Evolutionary conservation across 2,888 invertebrate species (phyloP), one percentile per base, ranked within the genome.

Genomic region (Alentia gelatinosa): DNA sequence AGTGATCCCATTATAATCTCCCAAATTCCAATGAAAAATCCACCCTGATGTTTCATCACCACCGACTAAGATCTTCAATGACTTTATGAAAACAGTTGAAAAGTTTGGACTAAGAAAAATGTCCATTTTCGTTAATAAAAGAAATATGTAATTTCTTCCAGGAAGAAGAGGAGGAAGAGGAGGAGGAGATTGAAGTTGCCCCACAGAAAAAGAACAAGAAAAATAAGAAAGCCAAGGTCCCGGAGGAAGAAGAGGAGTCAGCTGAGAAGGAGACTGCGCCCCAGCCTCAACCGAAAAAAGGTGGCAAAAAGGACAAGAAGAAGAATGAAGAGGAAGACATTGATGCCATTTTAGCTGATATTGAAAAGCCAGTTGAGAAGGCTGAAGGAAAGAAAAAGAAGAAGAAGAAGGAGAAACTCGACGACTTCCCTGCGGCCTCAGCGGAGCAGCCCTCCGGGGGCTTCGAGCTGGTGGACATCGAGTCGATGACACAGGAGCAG

Each of bases 311-410:
- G 63, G 47, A 86, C 5, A 83, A 90, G 63, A 91, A 91, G 68
- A 91, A 92, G 68, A 63, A 92, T 40, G 94, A 95, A 56, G 95
- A 95, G 19, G 95, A 95, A 89, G 95, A 95, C 91, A 94, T 95
- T 37, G 95, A 95, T 93, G 95, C 95, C n/a, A 93, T 96, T 40
- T 90, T 96, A 74, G 95, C 95, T 37, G 94, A 94, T 42, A 91
- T 96, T 37, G 95, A 95, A 39, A 94, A 94, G 91, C 94, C 94
- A 0, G 92, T 92, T 68, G 93, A 94, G 68, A 94, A 94, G 89
- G 74, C 92, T 0, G 90, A 89, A 39, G 91, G 90, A 83, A 91
- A 91, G 88, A 93, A 93, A 39, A 94, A 94, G 92, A 92, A 92
- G 63, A 90, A 89, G 68, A 93, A 92, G 90, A 92, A 92, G 86